Evolutionary conservation across 37 sponge, comb jelly and placozoan genomes (phyloP).

Genomic region (Cliona cf. orientalis): DNA sequence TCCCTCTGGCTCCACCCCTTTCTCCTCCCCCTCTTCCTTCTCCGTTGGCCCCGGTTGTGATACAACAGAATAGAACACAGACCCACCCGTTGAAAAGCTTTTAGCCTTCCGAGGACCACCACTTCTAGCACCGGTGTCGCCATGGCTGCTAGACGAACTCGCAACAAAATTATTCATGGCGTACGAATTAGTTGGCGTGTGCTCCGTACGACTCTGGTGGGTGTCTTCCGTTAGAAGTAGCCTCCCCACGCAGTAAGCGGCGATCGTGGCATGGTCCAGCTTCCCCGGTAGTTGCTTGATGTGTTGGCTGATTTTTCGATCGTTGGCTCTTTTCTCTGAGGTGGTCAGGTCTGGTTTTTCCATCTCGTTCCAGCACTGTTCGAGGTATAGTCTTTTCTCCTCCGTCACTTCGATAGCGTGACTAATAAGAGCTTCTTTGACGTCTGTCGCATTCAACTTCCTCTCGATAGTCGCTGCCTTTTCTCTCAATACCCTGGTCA

Average conservation of each 20-base stretch:
- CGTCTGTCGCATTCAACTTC: constrained; percentile 17
- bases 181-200: constrained; percentile 23
- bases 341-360: constrained; percentile 19
- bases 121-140: not conserved
- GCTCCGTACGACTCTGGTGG: not conserved
- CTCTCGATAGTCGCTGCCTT: not conserved
- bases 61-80: not conserved
- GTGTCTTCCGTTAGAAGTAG: not conserved
- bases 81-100: not conserved
- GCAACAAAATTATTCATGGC: constrained; percentile 1
- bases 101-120: not conserved
- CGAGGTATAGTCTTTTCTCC: constrained; percentile 61
- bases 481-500: constrained; percentile 31
- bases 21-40: not conserved
- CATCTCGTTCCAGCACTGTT: constrained; percentile 33
- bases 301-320: constrained; percentile 28
- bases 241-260: constrained; percentile 55
- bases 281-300: constrained; percentile 75
- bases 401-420: constrained; percentile 61
- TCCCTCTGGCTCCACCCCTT: no score
- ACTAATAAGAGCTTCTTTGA: constrained; percentile 44
- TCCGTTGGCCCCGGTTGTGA: not conserved
- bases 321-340: constrained; percentile 43
- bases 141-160: not conserved
- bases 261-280: constrained; percentile 85